Percentiles rank a stretch among this genome's conserved stretches.
Evolutionary conservation across 2,888 invertebrate species (phyloP).

Genomic region (Oegoconia quadripuncta): DNA sequence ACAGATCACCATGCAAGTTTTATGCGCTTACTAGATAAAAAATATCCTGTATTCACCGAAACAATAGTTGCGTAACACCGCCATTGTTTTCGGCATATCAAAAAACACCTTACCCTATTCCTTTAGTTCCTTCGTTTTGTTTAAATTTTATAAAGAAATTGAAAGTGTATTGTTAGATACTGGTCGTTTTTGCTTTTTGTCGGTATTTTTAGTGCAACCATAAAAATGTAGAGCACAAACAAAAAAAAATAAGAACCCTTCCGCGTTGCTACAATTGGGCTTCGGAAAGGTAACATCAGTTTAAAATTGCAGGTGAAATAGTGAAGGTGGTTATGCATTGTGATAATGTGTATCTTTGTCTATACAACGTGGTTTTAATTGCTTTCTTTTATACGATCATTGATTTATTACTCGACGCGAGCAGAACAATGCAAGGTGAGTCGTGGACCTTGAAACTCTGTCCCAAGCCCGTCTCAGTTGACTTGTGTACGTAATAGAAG

Average conservation of each 20-base stretch:
- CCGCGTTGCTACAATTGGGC: conserved; percentile 62
- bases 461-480: conserved; percentile 11
- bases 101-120: conserved; percentile 70
- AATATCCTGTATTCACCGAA: conserved; percentile 38
- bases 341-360: conserved; percentile 66
- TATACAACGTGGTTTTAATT: conserved; percentile 55
- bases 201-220: conserved; percentile 50
- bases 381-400: conserved; percentile 69
- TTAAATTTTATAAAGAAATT: conserved; percentile 71
- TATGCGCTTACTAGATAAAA: conserved; percentile 28
- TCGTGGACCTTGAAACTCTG: conserved; percentile 31
- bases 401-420: conserved; percentile 60
- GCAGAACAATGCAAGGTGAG: conserved; percentile 47
- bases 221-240: conserved; percentile 74
- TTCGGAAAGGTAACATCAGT: conserved; percentile 55
- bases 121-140: conserved; percentile 40
- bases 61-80: conserved; percentile 58
- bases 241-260: conserved; percentile 62
- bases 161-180: conserved; percentile 69
- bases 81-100: conserved; percentile 58
- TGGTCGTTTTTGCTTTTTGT: conserved; percentile 52
- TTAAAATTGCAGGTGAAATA: conserved; percentile 71
- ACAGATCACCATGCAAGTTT: conserved; percentile 30
- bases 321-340: conserved; percentile 67
- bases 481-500: background rate